Base-by-base conservation (phyloP, 2,888 invertebrate genomes). In the Thera britannica region DNA sequence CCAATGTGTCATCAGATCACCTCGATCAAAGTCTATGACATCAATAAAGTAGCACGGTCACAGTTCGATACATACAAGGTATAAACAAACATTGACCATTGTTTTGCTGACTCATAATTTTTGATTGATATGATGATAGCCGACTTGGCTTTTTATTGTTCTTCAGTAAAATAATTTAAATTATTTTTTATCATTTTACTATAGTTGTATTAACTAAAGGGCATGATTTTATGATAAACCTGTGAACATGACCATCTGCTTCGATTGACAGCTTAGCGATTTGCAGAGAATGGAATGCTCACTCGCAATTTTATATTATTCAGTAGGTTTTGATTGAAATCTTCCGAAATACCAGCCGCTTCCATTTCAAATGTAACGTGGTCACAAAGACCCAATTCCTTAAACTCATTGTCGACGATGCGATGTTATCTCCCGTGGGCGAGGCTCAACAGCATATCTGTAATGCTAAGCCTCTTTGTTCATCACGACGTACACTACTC, bases 381-480 rank as follows among this genome's bases (percentile, higher is more conserved):
- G 79, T 76, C 79, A 74, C 75, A 75, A 79, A 83, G 79, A 74
- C 82, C 83, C 81, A 85, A 88, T 87, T 88, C 81, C 81, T 83
- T 77, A 77, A 79, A 80, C 78, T 80, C 82, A 85, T 86, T 86
- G 85, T 82, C 75, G 81, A 80, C 82, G 73, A 55, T 70, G 76
- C 79, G 89, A 89, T 89, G 82, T 72, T 87, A 90, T 91, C 88
- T 78, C 77, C 79, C 80, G 87, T 88, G 83, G 89, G 90, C 85
- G 86, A 68, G 86, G 85, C 84, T 86, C 85, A 85, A 86, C 86
- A 83, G 75, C 79, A 82, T 86, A 83, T 82, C 83, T 83, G 76
- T 76, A 77, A 81, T 79, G 81, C 79, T 82, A 79, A 85, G 78
- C 78, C 75, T 75, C 70, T 77, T 79, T 81, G 79, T 83, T 79